Percentiles rank a stretch among this genome's conserved stretches.
Evolutionary conservation across 2,797 vertebrate genomes (phyloP).

Genomic region (Odontamblyopus lacepedii): DNA sequence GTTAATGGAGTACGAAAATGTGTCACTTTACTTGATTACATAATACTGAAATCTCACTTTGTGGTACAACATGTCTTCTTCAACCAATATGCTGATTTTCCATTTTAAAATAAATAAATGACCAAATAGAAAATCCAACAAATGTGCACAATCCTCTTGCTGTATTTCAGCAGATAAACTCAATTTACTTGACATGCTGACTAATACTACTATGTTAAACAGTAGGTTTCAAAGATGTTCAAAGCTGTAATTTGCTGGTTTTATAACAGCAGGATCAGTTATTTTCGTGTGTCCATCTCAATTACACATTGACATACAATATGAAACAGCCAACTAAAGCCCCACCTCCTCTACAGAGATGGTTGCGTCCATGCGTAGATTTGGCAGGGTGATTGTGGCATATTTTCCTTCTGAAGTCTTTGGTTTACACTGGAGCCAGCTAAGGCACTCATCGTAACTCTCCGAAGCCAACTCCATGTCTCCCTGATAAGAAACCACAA

Average conservation of each 20-base stretch:
- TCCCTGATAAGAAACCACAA: constrained; percentile 75
- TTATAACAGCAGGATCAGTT: neutral
- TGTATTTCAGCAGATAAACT: too few relatives aligned
- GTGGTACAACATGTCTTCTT: neutral
- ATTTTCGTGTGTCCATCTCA: neutral
- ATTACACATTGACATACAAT: neutral
- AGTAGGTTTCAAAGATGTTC: neutral
- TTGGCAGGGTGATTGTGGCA: constrained; percentile 84
- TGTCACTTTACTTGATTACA: neutral
- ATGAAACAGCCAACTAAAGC: neutral
- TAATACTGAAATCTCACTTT: neutral
- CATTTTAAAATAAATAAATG: neutral
- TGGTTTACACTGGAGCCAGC: constrained; percentile 83
- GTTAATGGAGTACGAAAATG: constrained; percentile 18
- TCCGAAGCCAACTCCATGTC: constrained; percentile 96
- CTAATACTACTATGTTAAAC: neutral
- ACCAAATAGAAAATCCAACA: neutral
- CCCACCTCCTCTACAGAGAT: constrained; percentile 94
- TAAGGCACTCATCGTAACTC: constrained; percentile 92
- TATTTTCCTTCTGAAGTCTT: constrained; percentile 68
- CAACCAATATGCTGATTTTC: neutral
- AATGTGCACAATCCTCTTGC: too few relatives aligned
- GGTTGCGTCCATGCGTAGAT: constrained; percentile 86
- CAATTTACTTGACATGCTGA: neutral
- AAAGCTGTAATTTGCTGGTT: neutral